Conservation (phyloP, 2,113 vertebrate species). For the Telmatochromis sp. region DNA sequence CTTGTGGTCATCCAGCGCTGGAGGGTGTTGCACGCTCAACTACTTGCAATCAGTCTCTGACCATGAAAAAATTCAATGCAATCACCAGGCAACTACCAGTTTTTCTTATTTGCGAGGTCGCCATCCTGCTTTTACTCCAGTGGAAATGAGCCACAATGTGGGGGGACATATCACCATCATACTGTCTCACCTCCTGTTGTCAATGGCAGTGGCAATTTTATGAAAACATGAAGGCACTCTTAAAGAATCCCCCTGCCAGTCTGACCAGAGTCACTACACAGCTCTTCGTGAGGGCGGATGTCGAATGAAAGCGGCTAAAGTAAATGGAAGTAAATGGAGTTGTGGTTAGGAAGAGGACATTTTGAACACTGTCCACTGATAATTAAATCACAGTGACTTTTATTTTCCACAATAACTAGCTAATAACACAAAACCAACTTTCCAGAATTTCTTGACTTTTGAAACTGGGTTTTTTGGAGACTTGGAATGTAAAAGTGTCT, state of each 20-base stretch:
- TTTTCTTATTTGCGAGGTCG: neutral
- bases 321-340: neutral
- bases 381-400: neutral
- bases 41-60: neutral
- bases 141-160: neutral
- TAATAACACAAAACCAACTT: neutral
- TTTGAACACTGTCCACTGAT: neutral
- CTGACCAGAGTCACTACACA: neutral
- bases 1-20: neutral
- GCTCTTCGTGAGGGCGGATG: rapidly evolving
- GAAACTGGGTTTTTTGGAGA: neutral
- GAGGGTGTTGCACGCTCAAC: neutral
- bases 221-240: neutral
- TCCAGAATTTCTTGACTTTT: neutral
- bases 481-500: neutral
- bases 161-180: neutral
- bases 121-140: neutral
- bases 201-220: neutral
- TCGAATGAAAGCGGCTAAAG: rapidly evolving
- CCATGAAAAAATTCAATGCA: neutral
- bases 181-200: neutral
- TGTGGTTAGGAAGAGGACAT: neutral
- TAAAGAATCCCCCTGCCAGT: neutral
- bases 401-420: neutral
- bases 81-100: rapidly evolving